A percentile compares a stretch with the other conserved stretches of the same genome.
Evolutionary conservation across 2,113 vertebrate genomes (phyloP).

Genomic region (Podarcis cretensis): DNA sequence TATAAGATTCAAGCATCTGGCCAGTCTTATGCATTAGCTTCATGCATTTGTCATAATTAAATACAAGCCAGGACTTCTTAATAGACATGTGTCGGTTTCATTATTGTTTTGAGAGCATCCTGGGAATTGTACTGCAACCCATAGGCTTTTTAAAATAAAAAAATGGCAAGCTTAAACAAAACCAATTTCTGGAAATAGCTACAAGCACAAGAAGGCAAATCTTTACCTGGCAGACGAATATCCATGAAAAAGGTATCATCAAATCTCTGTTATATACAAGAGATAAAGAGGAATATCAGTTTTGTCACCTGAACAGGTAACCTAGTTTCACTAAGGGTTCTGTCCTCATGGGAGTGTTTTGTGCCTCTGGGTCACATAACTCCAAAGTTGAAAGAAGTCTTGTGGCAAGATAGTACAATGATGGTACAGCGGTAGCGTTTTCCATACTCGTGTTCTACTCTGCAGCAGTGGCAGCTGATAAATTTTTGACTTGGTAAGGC

Average conservation of each 20-base stretch:
- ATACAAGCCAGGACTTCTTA: conserved; percentile 1
- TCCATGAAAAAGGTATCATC: not conserved
- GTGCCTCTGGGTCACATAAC: not conserved
- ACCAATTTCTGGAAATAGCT: not conserved
- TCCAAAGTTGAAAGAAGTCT: not conserved
- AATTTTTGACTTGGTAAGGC: too few species aligned
- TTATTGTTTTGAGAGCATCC: not conserved
- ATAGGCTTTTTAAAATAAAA: not conserved
- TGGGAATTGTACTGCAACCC: not conserved
- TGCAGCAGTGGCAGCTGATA: not conserved
- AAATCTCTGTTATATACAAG: not conserved
- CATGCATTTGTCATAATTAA: conserved; percentile 24
- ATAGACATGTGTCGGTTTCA: not conserved
- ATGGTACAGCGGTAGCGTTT: not conserved
- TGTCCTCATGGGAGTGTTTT: not conserved
- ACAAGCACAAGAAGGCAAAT: not conserved
- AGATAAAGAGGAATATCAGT: not conserved
- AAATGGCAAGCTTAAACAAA: not conserved
- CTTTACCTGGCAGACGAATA: not conserved
- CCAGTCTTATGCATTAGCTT: not conserved
- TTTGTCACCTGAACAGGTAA: not conserved
- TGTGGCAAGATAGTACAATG: not conserved
- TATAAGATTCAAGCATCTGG: not conserved
- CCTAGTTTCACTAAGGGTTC: not conserved
- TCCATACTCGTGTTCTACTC: not conserved